phyloP scores from a whole-genome alignment of 64 coral and sea anemone genomes.

The Acropora tenuis region DNA sequence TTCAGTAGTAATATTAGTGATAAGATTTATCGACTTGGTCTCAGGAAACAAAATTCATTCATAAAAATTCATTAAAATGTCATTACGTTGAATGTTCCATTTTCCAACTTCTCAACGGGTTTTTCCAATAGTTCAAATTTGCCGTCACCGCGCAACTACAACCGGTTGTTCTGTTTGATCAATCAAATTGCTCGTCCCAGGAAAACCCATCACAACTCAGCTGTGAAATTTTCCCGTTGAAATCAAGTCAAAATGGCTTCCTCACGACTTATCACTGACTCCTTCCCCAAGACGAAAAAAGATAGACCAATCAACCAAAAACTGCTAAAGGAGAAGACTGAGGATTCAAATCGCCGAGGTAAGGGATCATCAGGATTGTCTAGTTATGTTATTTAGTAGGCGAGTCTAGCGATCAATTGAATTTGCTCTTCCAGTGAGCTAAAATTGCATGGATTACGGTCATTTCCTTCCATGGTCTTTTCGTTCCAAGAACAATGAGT shows the following conservation, averaged over 20 bases:
- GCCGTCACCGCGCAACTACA: not conserved
- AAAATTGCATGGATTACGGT: too few species aligned
- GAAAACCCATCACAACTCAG: not conserved
- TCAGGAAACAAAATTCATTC: too few species aligned
- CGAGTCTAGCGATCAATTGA: too few species aligned
- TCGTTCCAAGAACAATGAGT: too few species aligned
- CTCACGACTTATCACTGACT: slow-evolving; percentile 55
- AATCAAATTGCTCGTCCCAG: slow-evolving; percentile 40
- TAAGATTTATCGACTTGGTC: too few species aligned
- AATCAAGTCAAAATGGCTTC: slow-evolving; percentile 40
- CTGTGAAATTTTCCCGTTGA: not conserved
- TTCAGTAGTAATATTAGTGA: too few species aligned
- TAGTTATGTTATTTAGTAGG: too few species aligned
- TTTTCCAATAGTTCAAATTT: not conserved
- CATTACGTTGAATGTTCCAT: not conserved
- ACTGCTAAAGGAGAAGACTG: not conserved
- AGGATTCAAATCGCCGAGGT: not conserved
- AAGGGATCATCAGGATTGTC: not conserved
- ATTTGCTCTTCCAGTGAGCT: too few species aligned
- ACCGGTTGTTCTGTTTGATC: not conserved
- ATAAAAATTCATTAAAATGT: too few species aligned
- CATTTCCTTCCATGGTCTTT: too few species aligned
- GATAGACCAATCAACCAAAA: slow-evolving; percentile 50
- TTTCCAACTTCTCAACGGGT: not conserved
- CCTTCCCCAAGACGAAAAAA: slow-evolving; percentile 63